Percentiles rank a stretch among this genome's conserved stretches.
These are phyloP conservation scores for Eurytoma californica DNA, from an alignment of 2,888 invertebrate genomes.

Conservation along the genomic window DNA sequence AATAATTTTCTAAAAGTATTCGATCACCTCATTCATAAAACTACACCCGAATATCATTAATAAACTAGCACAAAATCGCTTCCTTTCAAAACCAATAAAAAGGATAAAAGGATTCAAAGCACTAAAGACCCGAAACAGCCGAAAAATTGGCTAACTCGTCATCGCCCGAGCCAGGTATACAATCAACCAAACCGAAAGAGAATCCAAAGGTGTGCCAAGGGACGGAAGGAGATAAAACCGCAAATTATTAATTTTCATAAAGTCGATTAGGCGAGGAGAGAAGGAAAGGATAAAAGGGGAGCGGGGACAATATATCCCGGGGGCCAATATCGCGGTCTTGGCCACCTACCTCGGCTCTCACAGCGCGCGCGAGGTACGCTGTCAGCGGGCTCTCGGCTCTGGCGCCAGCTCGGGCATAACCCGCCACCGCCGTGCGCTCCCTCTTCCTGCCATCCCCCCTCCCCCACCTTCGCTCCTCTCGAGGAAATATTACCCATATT, in stretches of 20 bases:
- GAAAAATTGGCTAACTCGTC: too few species aligned
- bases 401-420: constrained; percentile 70
- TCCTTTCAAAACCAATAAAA: too few species aligned
- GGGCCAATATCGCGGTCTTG: constrained; percentile 41
- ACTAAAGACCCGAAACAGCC: too few species aligned
- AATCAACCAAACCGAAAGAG: neutral
- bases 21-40: too few species aligned
- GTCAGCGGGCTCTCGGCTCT: constrained; percentile 65
- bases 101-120: too few species aligned
- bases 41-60: neutral
- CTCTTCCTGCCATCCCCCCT: neutral
- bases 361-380: constrained; percentile 37
- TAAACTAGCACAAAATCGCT: too few species aligned
- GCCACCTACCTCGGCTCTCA: constrained; percentile 54
- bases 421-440: constrained; percentile 59
- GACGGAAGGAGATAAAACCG: constrained; percentile 60
- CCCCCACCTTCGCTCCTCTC: constrained; percentile 1
- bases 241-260: constrained; percentile 72
- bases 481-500: constrained; percentile 51
- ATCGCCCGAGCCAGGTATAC: neutral
- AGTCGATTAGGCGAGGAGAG: constrained; percentile 40
- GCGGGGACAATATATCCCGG: neutral
- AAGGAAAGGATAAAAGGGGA: neutral
- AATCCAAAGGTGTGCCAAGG: constrained; percentile 1
- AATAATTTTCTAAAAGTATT: too few species aligned